Evolutionary conservation across 2,113 vertebrate genomes (phyloP).

Genomic region (Acinonyx jubatus): DNA sequence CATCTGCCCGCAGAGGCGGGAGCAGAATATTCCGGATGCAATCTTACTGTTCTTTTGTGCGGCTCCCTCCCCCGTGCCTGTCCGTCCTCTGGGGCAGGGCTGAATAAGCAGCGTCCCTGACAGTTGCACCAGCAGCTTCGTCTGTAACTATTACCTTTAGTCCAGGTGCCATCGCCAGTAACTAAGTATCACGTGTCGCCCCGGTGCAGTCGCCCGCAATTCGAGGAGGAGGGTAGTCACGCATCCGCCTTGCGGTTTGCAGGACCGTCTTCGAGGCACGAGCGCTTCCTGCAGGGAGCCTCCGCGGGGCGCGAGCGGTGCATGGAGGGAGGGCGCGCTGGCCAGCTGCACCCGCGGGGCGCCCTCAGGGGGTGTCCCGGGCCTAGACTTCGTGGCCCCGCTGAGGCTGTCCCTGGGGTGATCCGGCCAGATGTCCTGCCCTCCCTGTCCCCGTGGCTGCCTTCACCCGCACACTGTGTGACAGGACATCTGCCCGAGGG

Average conservation of each 20-base stretch:
- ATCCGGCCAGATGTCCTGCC: neutral
- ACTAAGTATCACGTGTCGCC: too few relatives aligned
- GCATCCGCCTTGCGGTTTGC: neutral
- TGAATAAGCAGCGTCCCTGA: neutral
- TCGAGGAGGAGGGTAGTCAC: neutral
- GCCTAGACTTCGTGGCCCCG: neutral
- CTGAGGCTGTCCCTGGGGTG: neutral
- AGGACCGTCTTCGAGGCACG: rapidly evolving
- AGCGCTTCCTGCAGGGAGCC: neutral
- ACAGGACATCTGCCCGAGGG: neutral
- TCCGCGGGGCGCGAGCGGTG: rapidly evolving
- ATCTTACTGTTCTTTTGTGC: too few relatives aligned
- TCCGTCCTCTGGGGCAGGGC: neutral
- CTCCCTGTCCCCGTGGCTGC: neutral
- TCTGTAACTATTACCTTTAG: neutral
- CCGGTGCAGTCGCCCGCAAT: too few relatives aligned
- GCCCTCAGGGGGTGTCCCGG: rapidly evolving
- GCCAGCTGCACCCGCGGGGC: neutral
- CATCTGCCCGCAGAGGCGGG: neutral
- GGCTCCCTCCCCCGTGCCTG: neutral
- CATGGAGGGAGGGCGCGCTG: neutral
- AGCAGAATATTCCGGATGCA: neutral
- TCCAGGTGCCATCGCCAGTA: neutral
- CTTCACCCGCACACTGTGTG: rapidly evolving
- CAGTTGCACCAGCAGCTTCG: slow-evolving; percentile 9